Base-by-base conservation (phyloP, 2,797 vertebrate species). In the Diceros bicornis region DNA sequence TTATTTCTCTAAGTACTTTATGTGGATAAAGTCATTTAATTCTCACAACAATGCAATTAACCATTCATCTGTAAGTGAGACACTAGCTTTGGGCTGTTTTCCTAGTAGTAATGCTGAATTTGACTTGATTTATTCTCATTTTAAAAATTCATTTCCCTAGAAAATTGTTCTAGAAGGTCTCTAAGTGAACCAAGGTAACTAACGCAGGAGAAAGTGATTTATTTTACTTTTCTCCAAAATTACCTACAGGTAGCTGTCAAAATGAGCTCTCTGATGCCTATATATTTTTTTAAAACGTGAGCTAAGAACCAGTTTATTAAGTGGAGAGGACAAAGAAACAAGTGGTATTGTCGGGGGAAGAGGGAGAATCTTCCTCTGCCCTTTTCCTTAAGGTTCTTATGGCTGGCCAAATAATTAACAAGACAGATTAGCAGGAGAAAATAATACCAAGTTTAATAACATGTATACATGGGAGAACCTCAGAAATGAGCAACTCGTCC, bases 101-200 rank as follows among this genome's bases (percentile, higher is more conserved):
- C 8, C 3, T 88, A 27, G 11, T 74, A 78, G 61, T 52, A 44
- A 21, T 62, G 18, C 61, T 50, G 29, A 14, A 59, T 74, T 93
- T 89, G 61, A 82, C n/a, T 14, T 64, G 93, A 93, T 93, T 79
- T 52, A 41, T 68, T 94, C n/a, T 66, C 47, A 91, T 72, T 91
- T 78, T 32, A 78, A 69, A 88, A 50, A 52, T 71, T 83, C 17
- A 91, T 77, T 91, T 72, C n/a, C 25, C 23, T 72, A 79, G 64
- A 89, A 37, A 44, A 27, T 85, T 71, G n/a, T 72, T 94, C 44
- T 29, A 71, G 34, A 81, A 82, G 37, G 9, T 17, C 27, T 97
- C 21, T 34, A 57, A 77, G 11, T 18, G 8, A 81, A 37, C 11
- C 12, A 89, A 79, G 57, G 10, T 41, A 85, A 34, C 17, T 50